phyloP scores from a whole-genome alignment of 2,797 vertebrate species.

The Tadarida brasiliensis region DNA sequence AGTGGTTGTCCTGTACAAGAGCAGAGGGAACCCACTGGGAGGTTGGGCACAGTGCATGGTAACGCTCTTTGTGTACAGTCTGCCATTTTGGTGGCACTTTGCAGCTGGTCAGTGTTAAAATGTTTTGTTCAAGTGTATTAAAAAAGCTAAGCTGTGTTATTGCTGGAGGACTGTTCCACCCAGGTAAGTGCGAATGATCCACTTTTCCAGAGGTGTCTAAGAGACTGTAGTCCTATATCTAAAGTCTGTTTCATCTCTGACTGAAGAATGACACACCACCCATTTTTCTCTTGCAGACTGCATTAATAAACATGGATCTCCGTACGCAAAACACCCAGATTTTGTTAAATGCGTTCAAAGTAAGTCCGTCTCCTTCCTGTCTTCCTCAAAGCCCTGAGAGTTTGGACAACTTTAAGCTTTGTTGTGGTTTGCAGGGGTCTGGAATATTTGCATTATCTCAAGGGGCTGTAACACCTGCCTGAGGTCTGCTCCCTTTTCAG shows the following conservation, averaged over 20 bases:
- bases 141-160: not conserved
- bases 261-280: slow-evolving; percentile 29
- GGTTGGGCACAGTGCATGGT: not conserved
- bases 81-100: rapidly evolving
- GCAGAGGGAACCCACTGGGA: not conserved
- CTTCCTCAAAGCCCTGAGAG: not conserved
- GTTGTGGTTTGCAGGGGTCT: not conserved
- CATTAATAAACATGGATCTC: slow-evolving; percentile 91
- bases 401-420: slow-evolving; percentile 2
- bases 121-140: not conserved
- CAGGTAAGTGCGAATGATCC: not conserved
- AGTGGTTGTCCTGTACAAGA: rapidly evolving
- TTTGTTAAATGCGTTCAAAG: slow-evolving; percentile 96
- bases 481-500: not conserved
- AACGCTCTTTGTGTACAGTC: not conserved
- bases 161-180: not conserved
- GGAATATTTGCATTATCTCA: not conserved
- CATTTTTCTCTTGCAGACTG: slow-evolving; percentile 90
- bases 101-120: not conserved
- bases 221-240: not conserved
- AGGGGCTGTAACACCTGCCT: not conserved
- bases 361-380: slow-evolving; percentile 88
- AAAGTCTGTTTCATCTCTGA: not conserved
- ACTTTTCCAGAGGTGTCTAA: not conserved
- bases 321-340: slow-evolving; percentile 91